Evolutionary conservation across 92 coral and sea anemone genomes (phyloP).

Genomic region (Meandrina meandrites): DNA sequence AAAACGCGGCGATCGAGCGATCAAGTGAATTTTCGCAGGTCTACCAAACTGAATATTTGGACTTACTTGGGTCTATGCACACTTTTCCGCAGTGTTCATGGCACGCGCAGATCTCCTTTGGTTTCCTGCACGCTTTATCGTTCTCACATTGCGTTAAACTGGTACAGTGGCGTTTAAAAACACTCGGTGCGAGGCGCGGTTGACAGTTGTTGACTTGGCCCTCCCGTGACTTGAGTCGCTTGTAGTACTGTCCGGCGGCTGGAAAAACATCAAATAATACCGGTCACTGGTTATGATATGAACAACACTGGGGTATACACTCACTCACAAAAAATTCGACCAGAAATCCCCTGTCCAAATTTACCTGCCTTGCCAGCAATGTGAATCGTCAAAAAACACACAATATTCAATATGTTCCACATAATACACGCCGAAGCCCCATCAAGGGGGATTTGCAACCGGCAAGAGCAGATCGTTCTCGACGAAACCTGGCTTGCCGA

Average conservation of each 20-base stretch:
- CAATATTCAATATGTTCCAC: constrained; percentile 82
- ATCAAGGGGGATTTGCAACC: constrained; percentile 47
- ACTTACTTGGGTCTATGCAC: constrained; percentile 95
- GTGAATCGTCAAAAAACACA: constrained; percentile 73
- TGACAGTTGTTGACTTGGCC: constrained; percentile 66
- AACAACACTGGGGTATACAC: constrained; percentile 19
- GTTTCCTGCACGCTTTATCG: constrained; percentile 72
- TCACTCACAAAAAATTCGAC: constrained; percentile 17
- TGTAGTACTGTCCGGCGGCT: constrained; percentile 70
- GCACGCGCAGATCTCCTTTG: constrained; percentile 80
- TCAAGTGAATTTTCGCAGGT: constrained; percentile 4
- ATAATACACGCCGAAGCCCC: constrained; percentile 71
- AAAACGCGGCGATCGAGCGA: background rate
- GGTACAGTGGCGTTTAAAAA: constrained; percentile 55
- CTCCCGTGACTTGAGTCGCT: constrained; percentile 84
- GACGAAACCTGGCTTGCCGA: constrained; percentile 53
- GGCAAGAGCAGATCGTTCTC: constrained; percentile 48
- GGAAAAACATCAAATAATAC: constrained; percentile 24
- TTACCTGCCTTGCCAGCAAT: constrained; percentile 83
- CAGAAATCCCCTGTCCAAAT: constrained; percentile 73
- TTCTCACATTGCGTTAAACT: constrained; percentile 63
- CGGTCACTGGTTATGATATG: constrained; percentile 29
- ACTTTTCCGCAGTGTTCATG: constrained; percentile 86
- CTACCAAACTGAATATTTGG: background rate
- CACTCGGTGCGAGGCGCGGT: constrained; percentile 61